Evolutionary conservation across 2,888 invertebrate species (phyloP), one percentile per base, ranked within the genome.

Genomic region (Antitype chi): DNA sequence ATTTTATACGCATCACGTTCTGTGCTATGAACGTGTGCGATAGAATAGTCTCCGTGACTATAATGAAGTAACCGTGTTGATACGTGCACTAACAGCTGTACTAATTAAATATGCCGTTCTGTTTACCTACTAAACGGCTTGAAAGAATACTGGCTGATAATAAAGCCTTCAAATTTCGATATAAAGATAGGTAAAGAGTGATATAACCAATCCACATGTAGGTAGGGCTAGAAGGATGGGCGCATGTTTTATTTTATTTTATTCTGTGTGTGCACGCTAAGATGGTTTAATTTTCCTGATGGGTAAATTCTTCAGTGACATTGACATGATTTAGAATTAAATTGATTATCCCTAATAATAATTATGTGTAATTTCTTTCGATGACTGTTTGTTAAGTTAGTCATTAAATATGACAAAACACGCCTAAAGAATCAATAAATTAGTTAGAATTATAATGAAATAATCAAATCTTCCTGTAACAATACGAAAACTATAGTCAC

Each of bases 61-160:
- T 87, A 87, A 87, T 85, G 67, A 70, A 78, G 76, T 53, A 84
- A 81, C 67, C 66, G 75, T 78, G 66, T 74, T 70, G 70, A 84
- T 85, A 87, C 82, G 87, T 87, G 85, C 81, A 60, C 69, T 73
- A 78, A 79, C 81, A 84, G 78, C 84, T 87, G 86, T 80, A 84
- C 86, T 89, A 87, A 84, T 89, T 87, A 81, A 77, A 62, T 74
- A 78, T 71, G 76, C 74, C 78, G 83, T 78, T 74, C 85, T 84
- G 84, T 83, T 90, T 86, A 86, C 88, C 81, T 80, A 88, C 80
- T 85, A 77, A 73, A 80, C 9, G 25, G 25, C 15, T 64, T 57
- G 63, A 60, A 64, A 72, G 43, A 68, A 67, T 68, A 75, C 69
- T 72, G 67, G 75, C 62, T 73, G 55, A 20, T 77, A 76, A 75